Conservation (phyloP, 2,888 invertebrate species). For the Ormyrus labotus region DNA sequence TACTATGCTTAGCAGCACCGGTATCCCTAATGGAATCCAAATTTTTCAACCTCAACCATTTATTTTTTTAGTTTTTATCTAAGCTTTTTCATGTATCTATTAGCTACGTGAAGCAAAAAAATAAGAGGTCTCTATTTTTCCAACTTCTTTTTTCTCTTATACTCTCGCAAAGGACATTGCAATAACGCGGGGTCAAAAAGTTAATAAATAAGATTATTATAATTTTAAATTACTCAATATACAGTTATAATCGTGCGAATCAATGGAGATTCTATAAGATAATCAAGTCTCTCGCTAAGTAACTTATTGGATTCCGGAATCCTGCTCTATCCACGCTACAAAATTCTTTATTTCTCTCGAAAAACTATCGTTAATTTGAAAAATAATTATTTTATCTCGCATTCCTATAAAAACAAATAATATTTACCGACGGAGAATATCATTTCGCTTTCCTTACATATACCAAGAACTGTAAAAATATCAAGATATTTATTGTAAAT, state of each 20-base stretch:
- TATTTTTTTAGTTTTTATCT: conserved; percentile 36
- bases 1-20: conserved; percentile 49
- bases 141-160: conserved; percentile 8
- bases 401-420: conserved; percentile 20
- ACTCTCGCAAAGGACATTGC: conserved; percentile 20
- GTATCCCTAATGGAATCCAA: conserved; percentile 51
- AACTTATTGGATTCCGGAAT: conserved; percentile 20
- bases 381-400: conserved; percentile 7
- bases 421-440: conserved; percentile 22
- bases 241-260: conserved; percentile 61
- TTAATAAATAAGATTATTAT: conserved; percentile 60
- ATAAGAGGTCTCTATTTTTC: conserved; percentile 27
- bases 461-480: conserved; percentile 44
- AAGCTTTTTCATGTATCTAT: conserved; percentile 26
- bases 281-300: conserved; percentile 14
- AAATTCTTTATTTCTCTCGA: conserved; percentile 3
- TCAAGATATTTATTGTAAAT: conserved; percentile 15
- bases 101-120: conserved; percentile 44
- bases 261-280: conserved; percentile 63
- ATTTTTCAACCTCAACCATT: conserved; percentile 45
- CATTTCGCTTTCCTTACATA: conserved; percentile 20
- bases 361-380: not conserved
- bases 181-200: conserved; percentile 31
- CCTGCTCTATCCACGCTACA: conserved; percentile 25
- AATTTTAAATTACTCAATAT: conserved; percentile 45